Conservation (phyloP, 2,888 invertebrate genomes). For the Lucinisca nassula region DNA sequence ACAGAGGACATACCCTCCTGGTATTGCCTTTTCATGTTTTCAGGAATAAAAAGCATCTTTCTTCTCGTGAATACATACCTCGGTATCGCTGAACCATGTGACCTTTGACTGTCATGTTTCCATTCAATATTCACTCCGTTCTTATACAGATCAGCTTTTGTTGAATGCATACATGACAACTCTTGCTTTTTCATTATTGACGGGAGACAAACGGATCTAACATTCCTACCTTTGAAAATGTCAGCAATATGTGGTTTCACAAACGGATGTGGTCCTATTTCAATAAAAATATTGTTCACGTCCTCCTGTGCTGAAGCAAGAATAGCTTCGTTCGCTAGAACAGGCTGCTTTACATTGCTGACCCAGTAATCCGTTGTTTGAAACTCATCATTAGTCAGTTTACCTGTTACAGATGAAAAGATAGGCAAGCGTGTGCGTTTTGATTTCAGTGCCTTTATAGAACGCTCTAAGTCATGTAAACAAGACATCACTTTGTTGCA, state of each 20-base stretch:
- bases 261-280: slow-evolving; percentile 80
- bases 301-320: slow-evolving; percentile 34
- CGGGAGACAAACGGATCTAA: slow-evolving; percentile 15
- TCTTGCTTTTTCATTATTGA: slow-evolving; percentile 52
- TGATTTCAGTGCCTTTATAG: slow-evolving; percentile 48
- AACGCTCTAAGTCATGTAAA: slow-evolving; percentile 49
- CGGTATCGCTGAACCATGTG: not conserved
- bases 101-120: not conserved
- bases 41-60: not conserved
- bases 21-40: not conserved
- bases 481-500: slow-evolving; percentile 73
- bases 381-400: slow-evolving; percentile 50
- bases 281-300: slow-evolving; percentile 72
- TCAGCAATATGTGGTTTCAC: slow-evolving; percentile 37
- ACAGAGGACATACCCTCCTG: not conserved
- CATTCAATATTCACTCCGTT: slow-evolving; percentile 37
- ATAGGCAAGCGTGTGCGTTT: slow-evolving; percentile 47
- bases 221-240: slow-evolving; percentile 20
- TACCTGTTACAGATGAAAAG: slow-evolving; percentile 75
- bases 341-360: slow-evolving; percentile 76
- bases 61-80: slow-evolving; percentile 20
- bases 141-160: slow-evolving; percentile 15
- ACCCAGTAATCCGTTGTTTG: slow-evolving; percentile 76
- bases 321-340: slow-evolving; percentile 72
- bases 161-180: not conserved